These are phyloP conservation scores for Sminthurides aquaticus DNA, from an alignment of 2,888 invertebrate genomes.

Conservation along the genomic window DNA sequence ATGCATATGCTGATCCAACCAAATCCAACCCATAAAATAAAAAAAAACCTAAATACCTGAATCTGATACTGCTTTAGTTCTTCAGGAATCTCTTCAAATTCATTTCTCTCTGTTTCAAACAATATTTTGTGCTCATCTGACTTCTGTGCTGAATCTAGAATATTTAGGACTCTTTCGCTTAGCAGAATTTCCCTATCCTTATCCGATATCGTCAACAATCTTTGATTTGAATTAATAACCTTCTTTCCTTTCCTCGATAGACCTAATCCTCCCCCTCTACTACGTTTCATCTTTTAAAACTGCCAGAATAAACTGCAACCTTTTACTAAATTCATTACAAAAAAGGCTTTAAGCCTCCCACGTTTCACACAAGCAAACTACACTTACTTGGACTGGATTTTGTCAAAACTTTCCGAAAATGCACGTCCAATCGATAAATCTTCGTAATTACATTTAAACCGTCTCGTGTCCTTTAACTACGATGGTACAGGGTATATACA, in stretches of 20 bases:
- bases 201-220: constrained; percentile 18
- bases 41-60: constrained; percentile 17
- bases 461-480: too few species aligned
- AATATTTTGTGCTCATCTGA: constrained; percentile 16
- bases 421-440: too few species aligned
- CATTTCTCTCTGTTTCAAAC: constrained; percentile 19
- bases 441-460: too few species aligned
- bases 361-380: too few species aligned
- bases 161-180: constrained; percentile 29
- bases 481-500: too few species aligned
- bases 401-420: too few species aligned
- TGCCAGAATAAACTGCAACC: too few species aligned
- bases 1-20: not conserved
- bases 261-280: not conserved
- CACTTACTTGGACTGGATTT: too few species aligned
- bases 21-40: not conserved
- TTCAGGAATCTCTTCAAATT: constrained; percentile 20
- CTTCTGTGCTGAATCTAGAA: constrained; percentile 25
- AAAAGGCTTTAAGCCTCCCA: too few species aligned
- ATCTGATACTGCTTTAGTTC: constrained; percentile 19
- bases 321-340: too few species aligned
- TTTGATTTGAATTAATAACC: constrained; percentile 7
- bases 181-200: constrained; percentile 24
- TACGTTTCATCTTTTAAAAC: not conserved
- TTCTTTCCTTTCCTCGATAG: constrained; percentile 17